phyloP scores from a whole-genome alignment of 1,140 invertebrate species.

The Caenorhabditis elegans region DNA sequence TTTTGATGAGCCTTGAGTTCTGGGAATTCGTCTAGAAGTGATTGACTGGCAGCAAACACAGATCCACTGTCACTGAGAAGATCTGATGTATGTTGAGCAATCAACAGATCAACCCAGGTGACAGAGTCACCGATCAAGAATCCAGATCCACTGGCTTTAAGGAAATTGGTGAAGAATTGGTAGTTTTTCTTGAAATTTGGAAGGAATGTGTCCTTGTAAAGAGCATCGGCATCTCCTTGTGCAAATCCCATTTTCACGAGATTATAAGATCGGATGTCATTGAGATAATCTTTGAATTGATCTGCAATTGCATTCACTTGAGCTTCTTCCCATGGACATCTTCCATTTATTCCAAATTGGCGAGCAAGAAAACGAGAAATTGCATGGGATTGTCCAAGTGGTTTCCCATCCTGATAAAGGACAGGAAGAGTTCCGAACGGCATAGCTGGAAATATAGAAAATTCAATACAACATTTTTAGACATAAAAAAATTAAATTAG shows the following conservation, averaged over 20 bases:
- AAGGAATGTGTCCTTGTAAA: slow-evolving; percentile 32
- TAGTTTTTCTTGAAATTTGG: slow-evolving; percentile 30
- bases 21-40: background rate
- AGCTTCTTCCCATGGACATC: slow-evolving; percentile 5
- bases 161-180: background rate
- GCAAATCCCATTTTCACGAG: background rate
- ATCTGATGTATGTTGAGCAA: slow-evolving; percentile 7
- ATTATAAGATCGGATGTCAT: background rate
- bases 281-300: slow-evolving; percentile 35
- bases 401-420: slow-evolving; percentile 15
- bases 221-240: slow-evolving; percentile 1
- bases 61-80: background rate
- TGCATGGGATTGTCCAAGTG: slow-evolving; percentile 1
- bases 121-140: slow-evolving; percentile 29
- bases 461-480: too few relatives aligned
- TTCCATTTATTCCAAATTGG: slow-evolving; percentile 23
- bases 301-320: slow-evolving; percentile 26
- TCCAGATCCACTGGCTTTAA: slow-evolving; percentile 27
- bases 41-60: background rate
- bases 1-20: slow-evolving; percentile 28
- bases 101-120: slow-evolving; percentile 34
- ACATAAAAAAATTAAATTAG: too few relatives aligned
- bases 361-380: slow-evolving; percentile 26
- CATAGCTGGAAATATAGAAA: background rate
- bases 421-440: slow-evolving; percentile 24